Conservation (phyloP, 2,113 vertebrate species). For the Marmota flaviventris region DNA sequence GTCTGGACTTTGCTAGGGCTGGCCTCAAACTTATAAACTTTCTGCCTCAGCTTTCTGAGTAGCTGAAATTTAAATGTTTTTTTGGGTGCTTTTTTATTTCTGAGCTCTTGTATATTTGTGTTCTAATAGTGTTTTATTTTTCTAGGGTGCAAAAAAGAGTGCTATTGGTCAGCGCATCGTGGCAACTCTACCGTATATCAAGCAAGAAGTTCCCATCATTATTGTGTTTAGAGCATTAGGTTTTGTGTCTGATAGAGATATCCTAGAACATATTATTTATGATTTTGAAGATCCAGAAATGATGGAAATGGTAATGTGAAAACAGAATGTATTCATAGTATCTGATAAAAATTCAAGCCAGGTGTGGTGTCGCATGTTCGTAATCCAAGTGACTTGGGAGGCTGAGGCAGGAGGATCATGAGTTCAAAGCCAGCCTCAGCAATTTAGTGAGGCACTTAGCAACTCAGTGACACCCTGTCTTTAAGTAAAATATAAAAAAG, state of each 20-base stretch:
- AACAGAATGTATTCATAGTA: conserved; percentile 16
- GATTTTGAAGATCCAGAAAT: conserved; percentile 99
- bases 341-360: background rate
- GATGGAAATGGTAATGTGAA: conserved; percentile 97
- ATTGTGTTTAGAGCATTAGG: conserved; percentile 98
- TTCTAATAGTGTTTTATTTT: conserved; percentile 43
- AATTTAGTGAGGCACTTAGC: no score
- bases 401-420: no score
- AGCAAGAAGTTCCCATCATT: conserved; percentile 99
- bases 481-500: no score
- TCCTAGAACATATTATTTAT: conserved; percentile 99
- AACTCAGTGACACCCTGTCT: no score
- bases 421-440: no score
- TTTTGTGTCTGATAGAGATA: conserved; percentile 99
- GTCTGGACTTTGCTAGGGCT: no score
- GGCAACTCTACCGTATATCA: conserved; percentile 97
- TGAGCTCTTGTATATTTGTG: background rate
- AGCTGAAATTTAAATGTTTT: background rate
- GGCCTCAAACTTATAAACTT: no score
- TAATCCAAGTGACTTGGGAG: no score
- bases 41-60: no score
- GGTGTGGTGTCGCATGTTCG: no score
- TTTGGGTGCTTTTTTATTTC: background rate
- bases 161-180: conserved; percentile 99
- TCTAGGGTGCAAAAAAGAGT: conserved; percentile 98